These are phyloP conservation scores for Paradoxurus hermaphroditus DNA, from an alignment of 2,113 vertebrate genomes.

Conservation along the genomic window DNA sequence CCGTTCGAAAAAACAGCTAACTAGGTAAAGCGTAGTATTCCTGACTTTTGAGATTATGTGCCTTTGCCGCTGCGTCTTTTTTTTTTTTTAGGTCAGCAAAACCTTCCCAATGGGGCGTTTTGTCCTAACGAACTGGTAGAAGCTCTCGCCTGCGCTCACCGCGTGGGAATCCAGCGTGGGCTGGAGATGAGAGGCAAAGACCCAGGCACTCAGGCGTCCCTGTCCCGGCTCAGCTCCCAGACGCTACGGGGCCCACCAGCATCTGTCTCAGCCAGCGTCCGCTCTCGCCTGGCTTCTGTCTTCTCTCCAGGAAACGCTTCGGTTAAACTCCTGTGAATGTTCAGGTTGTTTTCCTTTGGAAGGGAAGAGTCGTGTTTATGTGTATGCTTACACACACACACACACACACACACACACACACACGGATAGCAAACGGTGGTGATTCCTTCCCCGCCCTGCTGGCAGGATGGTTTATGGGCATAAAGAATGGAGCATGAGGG, in stretches of 20 bases:
- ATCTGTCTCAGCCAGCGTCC: background rate
- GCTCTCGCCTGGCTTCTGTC: background rate
- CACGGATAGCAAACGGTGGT: background rate
- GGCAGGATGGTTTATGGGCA: background rate
- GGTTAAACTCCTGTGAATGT: background rate
- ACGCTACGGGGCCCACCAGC: accelerated
- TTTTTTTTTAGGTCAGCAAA: background rate
- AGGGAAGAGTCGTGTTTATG: background rate
- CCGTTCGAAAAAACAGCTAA: background rate
- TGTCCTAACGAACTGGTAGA: background rate
- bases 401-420: no score
- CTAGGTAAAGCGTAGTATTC: accelerated
- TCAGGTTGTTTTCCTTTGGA: background rate
- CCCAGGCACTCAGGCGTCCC: accelerated
- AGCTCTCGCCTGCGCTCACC: no score
- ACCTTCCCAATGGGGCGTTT: background rate
- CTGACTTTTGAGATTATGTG: background rate
- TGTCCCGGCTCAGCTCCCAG: background rate
- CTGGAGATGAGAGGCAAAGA: background rate
- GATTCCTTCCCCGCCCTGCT: background rate
- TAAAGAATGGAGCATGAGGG: background rate
- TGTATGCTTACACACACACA: no score
- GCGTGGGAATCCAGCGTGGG: background rate
- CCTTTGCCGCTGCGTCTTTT: background rate
- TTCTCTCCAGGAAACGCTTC: background rate